Percentiles rank a stretch among this genome's conserved stretches.
phyloP scores from a whole-genome alignment of 2,113 vertebrate genomes.

The Microtus oregoni region DNA sequence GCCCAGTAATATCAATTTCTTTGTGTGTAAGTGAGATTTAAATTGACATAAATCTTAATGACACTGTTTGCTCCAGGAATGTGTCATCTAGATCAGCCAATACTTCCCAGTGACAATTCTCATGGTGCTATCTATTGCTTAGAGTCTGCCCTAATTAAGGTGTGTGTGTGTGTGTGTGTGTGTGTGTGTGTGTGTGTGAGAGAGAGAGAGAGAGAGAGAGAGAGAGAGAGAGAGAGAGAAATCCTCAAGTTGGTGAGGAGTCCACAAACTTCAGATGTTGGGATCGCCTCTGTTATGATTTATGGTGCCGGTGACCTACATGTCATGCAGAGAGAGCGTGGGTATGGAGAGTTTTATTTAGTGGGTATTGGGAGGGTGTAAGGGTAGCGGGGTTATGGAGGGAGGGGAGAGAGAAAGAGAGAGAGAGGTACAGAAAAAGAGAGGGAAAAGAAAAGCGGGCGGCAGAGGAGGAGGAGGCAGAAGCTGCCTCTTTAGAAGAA shows the following conservation, averaged over 20 bases:
- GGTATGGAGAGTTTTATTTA: too few relatives aligned
- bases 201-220: too few relatives aligned
- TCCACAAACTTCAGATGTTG: background rate
- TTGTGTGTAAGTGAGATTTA: slow-evolving; percentile 11
- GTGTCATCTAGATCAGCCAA: background rate
- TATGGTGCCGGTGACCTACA: too few relatives aligned
- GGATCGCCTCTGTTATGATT: background rate
- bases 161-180: background rate
- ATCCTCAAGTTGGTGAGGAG: background rate
- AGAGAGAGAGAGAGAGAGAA: too few relatives aligned
- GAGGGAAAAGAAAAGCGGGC: too few relatives aligned
- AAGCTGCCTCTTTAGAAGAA: too few relatives aligned
- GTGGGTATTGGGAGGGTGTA: too few relatives aligned
- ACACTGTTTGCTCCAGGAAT: background rate
- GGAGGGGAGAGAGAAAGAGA: too few relatives aligned
- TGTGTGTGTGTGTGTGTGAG: background rate
- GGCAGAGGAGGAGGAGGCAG: too few relatives aligned
- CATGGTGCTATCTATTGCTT: background rate
- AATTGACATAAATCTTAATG: background rate
- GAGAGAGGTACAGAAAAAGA: too few relatives aligned
- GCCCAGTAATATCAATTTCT: background rate
- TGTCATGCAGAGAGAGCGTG: too few relatives aligned
- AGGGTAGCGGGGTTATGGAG: too few relatives aligned
- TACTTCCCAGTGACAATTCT: background rate
- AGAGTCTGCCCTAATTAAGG: background rate